Evolutionary conservation across 2,113 vertebrate genomes (phyloP).

Genomic region (Rousettus leschenaultii): DNA sequence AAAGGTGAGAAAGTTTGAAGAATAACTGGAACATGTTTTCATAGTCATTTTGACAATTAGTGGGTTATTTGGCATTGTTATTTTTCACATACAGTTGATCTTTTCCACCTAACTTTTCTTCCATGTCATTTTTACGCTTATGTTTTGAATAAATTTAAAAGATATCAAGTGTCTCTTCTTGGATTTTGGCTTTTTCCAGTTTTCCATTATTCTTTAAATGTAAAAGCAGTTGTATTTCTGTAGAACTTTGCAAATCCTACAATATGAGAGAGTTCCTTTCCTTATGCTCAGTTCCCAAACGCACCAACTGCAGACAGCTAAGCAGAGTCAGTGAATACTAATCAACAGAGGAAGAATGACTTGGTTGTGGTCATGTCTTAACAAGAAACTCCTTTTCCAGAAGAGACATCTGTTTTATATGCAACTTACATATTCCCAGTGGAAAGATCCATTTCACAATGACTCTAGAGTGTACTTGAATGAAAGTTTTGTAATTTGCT

Average conservation of each 20-base stretch:
- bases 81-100: not conserved
- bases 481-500: not conserved
- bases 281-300: not conserved
- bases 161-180: not conserved
- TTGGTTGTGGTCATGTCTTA: not conserved
- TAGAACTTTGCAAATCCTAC: not conserved
- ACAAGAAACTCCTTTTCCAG: constrained; percentile 4
- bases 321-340: not conserved
- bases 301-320: not conserved
- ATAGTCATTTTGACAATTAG: not conserved
- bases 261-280: not conserved
- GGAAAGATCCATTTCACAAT: not conserved
- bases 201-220: not conserved
- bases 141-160: not conserved
- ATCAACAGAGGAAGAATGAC: not conserved
- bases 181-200: not conserved
- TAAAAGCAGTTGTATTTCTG: not conserved
- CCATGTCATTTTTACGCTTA: not conserved
- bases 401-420: not conserved
- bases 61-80: not conserved
- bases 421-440: not conserved
- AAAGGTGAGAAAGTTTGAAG: not conserved
- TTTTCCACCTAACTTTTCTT: not conserved
- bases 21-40: not conserved
- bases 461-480: not conserved